Base-by-base conservation (phyloP, 2,797 vertebrate species). In the Fundulus diaphanus region DNA sequence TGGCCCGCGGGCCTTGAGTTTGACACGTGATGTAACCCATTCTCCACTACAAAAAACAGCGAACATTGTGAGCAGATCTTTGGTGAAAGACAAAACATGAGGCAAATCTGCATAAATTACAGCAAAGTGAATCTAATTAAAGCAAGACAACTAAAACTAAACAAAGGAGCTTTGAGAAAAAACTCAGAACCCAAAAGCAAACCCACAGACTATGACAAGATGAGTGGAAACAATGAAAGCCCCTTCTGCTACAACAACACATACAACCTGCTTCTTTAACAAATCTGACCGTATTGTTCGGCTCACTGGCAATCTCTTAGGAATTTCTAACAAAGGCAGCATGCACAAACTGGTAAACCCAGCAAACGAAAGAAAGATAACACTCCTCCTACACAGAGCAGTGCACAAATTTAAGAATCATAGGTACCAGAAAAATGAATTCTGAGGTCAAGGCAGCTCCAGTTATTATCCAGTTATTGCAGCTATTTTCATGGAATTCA, bases 401-500 rank as follows among this genome's bases (percentile, higher is more conserved):
- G 18, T 7, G 1, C 12, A 49, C 18, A 1, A n/a, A 52, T 77
- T 18, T 59, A 33, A 37, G 49, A 82, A 74, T 56, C 31, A 68
- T 54, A 27, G 68, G 46, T n/a, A 42, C 40, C 48, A 40, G 18
- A 68, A 59, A 70, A 74, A 49, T n/a, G 72, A 78, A 78, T 40
- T 29, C 1, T 56, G 6, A 74, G 65, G 69, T 40, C 2, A 76
- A 80, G 3, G 51, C 35, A 44, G 75, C 61, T 69, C 49, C 73
- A 80, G 81, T 56, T 80, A 84, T 84, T 84, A 46, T 42, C 49
- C 61, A 74, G 42, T 40, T 66, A 70, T 77, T 79, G 61, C 73
- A 73, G 82, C 85, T 79, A 66, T 75, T 81, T 82, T 63, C 52
- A 74, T 78, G 46, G 69, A 83, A 82, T 69, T 70, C n/a, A 78